Conservation (phyloP, 2,113 vertebrate species). For the Variabilichromis moorii region DNA sequence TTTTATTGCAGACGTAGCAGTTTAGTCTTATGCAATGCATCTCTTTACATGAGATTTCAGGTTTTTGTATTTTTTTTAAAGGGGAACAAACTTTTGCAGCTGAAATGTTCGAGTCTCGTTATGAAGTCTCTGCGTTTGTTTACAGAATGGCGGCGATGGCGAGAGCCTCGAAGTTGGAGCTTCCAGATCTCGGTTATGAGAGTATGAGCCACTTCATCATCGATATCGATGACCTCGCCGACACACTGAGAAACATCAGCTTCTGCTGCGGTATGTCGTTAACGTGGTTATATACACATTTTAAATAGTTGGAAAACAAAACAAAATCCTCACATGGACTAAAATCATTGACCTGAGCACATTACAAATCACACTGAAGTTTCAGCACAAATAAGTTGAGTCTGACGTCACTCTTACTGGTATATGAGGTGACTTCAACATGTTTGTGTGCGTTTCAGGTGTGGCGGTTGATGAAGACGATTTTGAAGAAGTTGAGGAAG, state of each 20-base stretch:
- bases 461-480: conserved; percentile 27
- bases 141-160: conserved; percentile 79
- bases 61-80: not conserved
- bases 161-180: conserved; percentile 70
- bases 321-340: not conserved
- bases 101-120: not conserved
- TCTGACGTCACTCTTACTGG: not conserved
- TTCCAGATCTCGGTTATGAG: conserved; percentile 75
- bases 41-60: not conserved
- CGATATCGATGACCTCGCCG: conserved; percentile 71
- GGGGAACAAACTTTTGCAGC: not conserved
- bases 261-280: conserved; percentile 74
- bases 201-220: conserved; percentile 81
- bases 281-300: not conserved
- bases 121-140: not conserved
- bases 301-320: not conserved
- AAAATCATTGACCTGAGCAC: not conserved
- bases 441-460: not conserved
- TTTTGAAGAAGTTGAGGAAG: conserved; percentile 25
- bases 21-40: not conserved
- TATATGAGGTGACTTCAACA: not conserved
- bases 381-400: not conserved
- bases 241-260: conserved; percentile 78
- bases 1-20: not conserved
- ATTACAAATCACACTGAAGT: not conserved